Base-by-base conservation (phyloP, 1,140 invertebrate species). In the Trachelipus rathkii region DNA sequence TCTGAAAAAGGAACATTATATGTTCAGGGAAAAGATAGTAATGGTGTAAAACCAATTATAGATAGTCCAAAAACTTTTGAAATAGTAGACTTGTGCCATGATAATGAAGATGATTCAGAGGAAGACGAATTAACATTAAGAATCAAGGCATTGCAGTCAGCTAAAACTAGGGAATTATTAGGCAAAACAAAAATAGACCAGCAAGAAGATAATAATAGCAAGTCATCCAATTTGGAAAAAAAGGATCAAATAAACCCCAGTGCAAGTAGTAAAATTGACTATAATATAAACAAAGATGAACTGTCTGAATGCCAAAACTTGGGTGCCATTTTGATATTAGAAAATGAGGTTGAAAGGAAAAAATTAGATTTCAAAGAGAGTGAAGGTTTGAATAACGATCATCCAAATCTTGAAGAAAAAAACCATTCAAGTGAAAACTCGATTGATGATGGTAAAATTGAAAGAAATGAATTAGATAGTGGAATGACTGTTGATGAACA, bases 71-170 rank as follows among this genome's bases (percentile, higher is more conserved):
- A 73, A 60, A 50, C 23, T n/a, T 33, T 33, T 33, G 50, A 60
- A 15, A 15, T 60, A 4, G 50, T 60, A 8, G 50, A 60, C 19
- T 60, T 60, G 19, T 60, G 50, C 19, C 19, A 53, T 13, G n/a
- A 50, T 45, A 46, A 13, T 33, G 75, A 10, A 45, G 75, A 79
- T 44, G 67, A 79, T 10, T 74, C 76, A 71, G 78, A 79, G 33
- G 75, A 79, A 46, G 78, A 79, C 66, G 78, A 79, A 60, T 50
- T 79, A 19, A 72, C 76, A 19, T 68, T 79, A 50, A 50, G 78
- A 11, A 24, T 71, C 0, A 74, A 74, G 66, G 78, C 78, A 45
- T 67, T 79, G 19, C 75, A 79, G 69, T 76, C 78, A 10, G 75
- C 78, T 43, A 44, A 73, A 70, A 19, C 76, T 2, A 66, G 75